Percentiles rank a stretch among this genome's conserved stretches.
Conservation (phyloP, 2,888 invertebrate genomes). For the Drosophila buzzatii region DNA sequence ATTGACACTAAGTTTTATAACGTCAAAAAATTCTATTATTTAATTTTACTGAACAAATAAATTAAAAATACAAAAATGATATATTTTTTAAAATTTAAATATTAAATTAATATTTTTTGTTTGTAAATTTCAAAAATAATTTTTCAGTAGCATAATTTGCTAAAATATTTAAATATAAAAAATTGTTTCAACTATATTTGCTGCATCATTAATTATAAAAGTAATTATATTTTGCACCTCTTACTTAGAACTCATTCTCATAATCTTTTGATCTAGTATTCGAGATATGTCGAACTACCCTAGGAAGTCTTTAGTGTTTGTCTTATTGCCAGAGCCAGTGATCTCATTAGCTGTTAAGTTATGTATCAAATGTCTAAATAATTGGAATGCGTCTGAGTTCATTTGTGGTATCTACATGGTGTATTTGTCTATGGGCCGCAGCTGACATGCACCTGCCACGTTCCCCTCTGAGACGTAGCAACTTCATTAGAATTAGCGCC, state of each 20-base stretch:
- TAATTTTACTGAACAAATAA: too few relatives aligned
- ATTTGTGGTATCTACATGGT: constrained; percentile 17
- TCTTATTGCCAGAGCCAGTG: constrained; percentile 1
- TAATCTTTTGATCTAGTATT: constrained; percentile 22
- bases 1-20: too few relatives aligned
- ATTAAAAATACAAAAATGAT: too few relatives aligned
- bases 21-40: too few relatives aligned
- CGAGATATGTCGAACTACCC: constrained; percentile 12
- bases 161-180: not conserved
- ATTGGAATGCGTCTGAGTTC: constrained; percentile 36
- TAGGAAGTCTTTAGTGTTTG: not conserved
- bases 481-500: constrained; percentile 73
- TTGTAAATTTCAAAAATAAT: not conserved
- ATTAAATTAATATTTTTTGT: not conserved
- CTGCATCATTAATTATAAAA: not conserved
- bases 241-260: not conserved
- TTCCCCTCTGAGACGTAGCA: constrained; percentile 39
- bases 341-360: constrained; percentile 51
- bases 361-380: constrained; percentile 40
- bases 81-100: not conserved
- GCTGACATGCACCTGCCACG: constrained; percentile 66
- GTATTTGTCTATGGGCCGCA: constrained; percentile 30
- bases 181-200: not conserved
- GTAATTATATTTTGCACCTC: not conserved
- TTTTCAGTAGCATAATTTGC: not conserved